These are phyloP conservation scores for Acropora yongei DNA, from an alignment of 64 coral and sea anemone genomes.

Conservation along the genomic window DNA sequence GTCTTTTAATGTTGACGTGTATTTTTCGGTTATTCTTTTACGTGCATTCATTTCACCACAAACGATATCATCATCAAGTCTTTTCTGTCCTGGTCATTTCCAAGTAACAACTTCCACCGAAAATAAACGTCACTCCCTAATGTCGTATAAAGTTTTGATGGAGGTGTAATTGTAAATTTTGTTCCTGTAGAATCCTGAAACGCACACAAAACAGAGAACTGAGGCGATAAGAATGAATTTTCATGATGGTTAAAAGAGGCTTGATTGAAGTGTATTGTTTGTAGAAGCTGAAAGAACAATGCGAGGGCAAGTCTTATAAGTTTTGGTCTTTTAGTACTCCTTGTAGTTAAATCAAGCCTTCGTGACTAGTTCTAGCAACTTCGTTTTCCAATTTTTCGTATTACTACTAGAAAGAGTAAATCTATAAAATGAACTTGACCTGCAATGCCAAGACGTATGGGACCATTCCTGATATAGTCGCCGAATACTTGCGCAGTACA, in stretches of 20 bases:
- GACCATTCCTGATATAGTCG: neutral
- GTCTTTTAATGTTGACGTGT: neutral
- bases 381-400: neutral
- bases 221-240: neutral
- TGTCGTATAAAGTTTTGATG: neutral
- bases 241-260: too few relatives aligned
- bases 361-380: too few relatives aligned
- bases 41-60: neutral
- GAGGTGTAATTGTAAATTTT: constrained; percentile 16
- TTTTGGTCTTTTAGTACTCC: too few relatives aligned
- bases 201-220: neutral
- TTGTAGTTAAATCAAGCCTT: too few relatives aligned
- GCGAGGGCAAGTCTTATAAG: neutral
- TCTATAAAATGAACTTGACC: neutral
- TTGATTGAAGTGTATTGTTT: neutral
- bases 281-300: neutral
- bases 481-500: neutral
- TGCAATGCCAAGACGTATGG: neutral
- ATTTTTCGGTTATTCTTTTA: neutral
- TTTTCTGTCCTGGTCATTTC: neutral
- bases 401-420: neutral
- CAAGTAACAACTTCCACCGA: neutral
- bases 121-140: neutral
- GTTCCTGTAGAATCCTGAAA: neutral
- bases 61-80: neutral